Base-by-base conservation (phyloP, 2,797 vertebrate genomes). In the Luscinia luscinia region DNA sequence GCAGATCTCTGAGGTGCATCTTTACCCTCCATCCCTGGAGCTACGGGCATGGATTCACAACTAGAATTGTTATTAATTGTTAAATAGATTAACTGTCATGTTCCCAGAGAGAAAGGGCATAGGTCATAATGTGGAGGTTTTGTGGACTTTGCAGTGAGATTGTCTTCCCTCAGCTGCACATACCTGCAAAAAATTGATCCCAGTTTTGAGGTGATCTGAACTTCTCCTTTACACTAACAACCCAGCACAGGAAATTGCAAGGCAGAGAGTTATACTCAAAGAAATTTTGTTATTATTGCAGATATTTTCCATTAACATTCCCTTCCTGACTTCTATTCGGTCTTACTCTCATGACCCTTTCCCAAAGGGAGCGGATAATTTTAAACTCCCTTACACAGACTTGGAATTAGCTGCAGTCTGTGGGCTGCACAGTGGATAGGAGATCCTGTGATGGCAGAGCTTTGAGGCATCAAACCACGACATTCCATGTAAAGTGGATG, bases 361-460 rank as follows among this genome's bases (percentile, higher is more conserved):
- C 21, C 32, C 4, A 15, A 0, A 0, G 19, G 41, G 45, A 48
- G 11, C 4, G 2, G 10, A 14, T 13, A 0, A 18, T 41, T 83
- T 66, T 30, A 48, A 36, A 32, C 2, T 5, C 11, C 8, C 7
- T 59, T 11, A 49, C 13, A 5, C 1, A n/a, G 32, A 22, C 12
- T 28, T 3, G 2, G 49, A 41, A n/a, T 18, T 40, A 43, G 9
- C 36, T 5, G 0, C 15, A 9, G 15, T 8, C 26, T 26, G 0
- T 3, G 10, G 17, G 11, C 12, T 5, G 0, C 15, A 1, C 0
- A 4, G 36, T 9, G 10, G 17, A 1, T 7, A 3, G 0, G 4
- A 45, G 17, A 14, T 36, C 9, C 24, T 18, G 0, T 12, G 15
- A 8, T 1, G 14, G 15, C 1, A 1, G 28, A 48, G 34, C 8